These are phyloP conservation scores for Eretmochelys imbricata DNA, from an alignment of 2,113 vertebrate species.

Conservation along the genomic window DNA sequence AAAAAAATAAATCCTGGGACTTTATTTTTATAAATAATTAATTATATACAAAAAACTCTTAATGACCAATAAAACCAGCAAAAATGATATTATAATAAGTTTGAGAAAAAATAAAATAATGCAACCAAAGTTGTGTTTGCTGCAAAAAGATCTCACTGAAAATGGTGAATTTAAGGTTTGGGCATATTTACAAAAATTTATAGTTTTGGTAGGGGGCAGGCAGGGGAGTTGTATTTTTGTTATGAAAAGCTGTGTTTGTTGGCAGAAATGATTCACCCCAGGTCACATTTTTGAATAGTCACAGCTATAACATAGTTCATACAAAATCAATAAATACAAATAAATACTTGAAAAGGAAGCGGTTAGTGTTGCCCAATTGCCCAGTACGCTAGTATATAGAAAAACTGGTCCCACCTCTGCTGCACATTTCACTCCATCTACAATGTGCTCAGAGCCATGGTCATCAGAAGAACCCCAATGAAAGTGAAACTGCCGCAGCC, in stretches of 20 bases:
- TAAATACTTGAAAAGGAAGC: background rate
- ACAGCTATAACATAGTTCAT: background rate
- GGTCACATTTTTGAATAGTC: fast-evolving
- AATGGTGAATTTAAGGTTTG: background rate
- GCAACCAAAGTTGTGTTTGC: background rate
- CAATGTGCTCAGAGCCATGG: constrained; percentile 91
- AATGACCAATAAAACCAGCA: background rate
- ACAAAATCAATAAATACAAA: background rate
- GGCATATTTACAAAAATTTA: background rate
- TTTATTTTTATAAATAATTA: background rate
- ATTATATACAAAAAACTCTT: background rate
- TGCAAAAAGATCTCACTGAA: background rate
- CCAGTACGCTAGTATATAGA: fast-evolving
- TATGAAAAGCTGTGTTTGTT: background rate
- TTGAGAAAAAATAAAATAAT: background rate
- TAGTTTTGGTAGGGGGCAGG: background rate
- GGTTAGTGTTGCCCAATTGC: background rate
- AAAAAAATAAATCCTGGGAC: background rate
- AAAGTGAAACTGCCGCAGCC: constrained; percentile 94
- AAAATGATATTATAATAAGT: background rate
- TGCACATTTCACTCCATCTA: constrained; percentile 87
- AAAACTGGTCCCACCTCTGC: constrained; percentile 85
- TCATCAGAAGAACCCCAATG: constrained; percentile 92
- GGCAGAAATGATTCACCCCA: background rate
- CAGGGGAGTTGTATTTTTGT: background rate